These are phyloP conservation scores for Netelia inedita DNA, from an alignment of 2,888 invertebrate species.

Conservation along the genomic window DNA sequence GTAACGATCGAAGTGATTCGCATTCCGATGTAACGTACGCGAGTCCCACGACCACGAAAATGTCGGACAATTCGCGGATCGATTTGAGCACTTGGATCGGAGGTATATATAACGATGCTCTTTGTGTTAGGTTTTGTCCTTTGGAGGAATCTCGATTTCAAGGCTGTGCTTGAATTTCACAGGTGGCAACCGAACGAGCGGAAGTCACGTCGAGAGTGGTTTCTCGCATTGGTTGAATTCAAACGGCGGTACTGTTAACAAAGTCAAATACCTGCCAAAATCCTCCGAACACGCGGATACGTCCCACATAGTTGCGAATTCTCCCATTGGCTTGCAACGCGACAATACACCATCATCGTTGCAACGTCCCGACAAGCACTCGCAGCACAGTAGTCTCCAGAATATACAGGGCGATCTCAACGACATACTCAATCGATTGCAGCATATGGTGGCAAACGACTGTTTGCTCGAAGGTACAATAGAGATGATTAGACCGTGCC, in stretches of 20 bases:
- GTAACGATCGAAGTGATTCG: conserved; percentile 82
- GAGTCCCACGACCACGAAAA: conserved; percentile 85
- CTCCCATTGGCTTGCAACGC: conserved; percentile 77
- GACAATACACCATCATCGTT: conserved; percentile 82
- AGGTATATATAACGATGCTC: conserved; percentile 84
- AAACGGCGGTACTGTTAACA: conserved; percentile 68
- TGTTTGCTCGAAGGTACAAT: conserved; percentile 88
- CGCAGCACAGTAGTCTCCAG: conserved; percentile 83
- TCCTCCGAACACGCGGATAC: conserved; percentile 65
- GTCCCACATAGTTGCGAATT: conserved; percentile 72
- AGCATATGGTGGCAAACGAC: conserved; percentile 90
- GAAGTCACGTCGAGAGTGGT: conserved; percentile 78
- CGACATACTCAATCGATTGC: conserved; percentile 89
- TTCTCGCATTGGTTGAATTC: conserved; percentile 83
- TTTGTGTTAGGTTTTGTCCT: too few relatives aligned
- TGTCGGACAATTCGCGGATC: conserved; percentile 87
- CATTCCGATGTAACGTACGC: conserved; percentile 75
- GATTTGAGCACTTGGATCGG: conserved; percentile 90
- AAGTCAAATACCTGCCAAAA: conserved; percentile 70
- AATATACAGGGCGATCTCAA: conserved; percentile 89
- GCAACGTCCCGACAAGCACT: conserved; percentile 82
- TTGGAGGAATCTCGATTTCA: too few relatives aligned
- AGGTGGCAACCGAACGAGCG: conserved; percentile 78
- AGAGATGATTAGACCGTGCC: not conserved
- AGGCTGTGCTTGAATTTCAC: conserved; percentile 3